phyloP scores from a whole-genome alignment of 2,797 vertebrate genomes.

The Podarcis lilfordi region DNA sequence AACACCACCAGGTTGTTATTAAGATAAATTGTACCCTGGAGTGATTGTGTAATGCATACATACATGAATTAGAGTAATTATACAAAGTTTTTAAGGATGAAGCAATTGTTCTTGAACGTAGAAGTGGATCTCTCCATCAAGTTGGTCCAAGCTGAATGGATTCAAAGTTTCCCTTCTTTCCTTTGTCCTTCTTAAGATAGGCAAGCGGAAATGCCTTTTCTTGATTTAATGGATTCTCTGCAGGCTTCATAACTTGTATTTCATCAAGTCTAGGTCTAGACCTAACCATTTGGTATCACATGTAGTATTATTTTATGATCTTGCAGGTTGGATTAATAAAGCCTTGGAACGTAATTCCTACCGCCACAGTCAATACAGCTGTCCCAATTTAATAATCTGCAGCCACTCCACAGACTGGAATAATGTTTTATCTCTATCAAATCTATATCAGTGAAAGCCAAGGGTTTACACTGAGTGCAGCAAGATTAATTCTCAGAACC shows the following conservation, averaged over 20 bases:
- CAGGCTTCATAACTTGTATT: neutral
- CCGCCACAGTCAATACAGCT: neutral
- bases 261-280: neutral
- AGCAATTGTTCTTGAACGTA: no score
- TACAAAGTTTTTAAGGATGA: no score
- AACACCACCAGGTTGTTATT: neutral
- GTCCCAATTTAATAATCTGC: neutral
- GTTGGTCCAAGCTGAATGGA: no score
- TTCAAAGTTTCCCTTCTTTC: neutral
- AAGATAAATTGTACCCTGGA: neutral
- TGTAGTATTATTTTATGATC: neutral
- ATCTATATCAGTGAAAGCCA: neutral
- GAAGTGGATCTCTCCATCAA: neutral
- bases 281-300: neutral
- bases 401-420: neutral
- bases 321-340: neutral
- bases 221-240: neutral
- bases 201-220: neutral
- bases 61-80: neutral
- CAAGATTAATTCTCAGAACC: slow-evolving; percentile 34
- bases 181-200: neutral
- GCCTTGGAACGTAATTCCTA: neutral
- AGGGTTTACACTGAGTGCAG: slow-evolving; percentile 40
- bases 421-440: neutral
- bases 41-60: no score